Evolutionary conservation across 2,797 vertebrate species (phyloP).

Genomic region (Cephalopachus bancanus): DNA sequence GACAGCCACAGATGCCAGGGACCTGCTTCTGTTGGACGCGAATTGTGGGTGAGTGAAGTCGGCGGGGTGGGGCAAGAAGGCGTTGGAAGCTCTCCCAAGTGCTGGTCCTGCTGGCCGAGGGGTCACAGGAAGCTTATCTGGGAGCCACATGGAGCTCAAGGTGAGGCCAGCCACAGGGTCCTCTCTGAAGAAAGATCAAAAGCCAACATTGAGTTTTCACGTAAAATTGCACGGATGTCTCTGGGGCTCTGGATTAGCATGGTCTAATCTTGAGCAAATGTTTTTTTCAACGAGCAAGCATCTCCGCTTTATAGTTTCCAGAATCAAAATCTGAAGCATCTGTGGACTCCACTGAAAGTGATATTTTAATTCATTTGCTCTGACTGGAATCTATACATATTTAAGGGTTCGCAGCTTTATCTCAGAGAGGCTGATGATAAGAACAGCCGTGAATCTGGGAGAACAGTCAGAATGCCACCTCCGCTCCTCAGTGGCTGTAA

Average conservation of each 20-base stretch:
- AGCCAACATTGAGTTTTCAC: not conserved
- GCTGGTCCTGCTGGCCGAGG: too few relatives aligned
- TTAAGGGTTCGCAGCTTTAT: not conserved
- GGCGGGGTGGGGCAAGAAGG: too few relatives aligned
- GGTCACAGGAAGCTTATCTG: not conserved
- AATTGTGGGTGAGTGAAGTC: too few relatives aligned
- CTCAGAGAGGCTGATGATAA: not conserved
- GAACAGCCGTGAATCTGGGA: not conserved
- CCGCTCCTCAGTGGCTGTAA: not conserved
- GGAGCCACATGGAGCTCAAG: not conserved
- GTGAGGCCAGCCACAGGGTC: not conserved
- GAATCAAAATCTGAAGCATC: constrained; percentile 33
- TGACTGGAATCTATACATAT: not conserved
- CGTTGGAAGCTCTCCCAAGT: too few relatives aligned
- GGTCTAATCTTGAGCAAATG: not conserved
- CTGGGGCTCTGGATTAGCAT: not conserved
- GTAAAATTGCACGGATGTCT: not conserved
- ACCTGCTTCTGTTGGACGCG: not conserved
- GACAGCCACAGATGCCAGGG: not conserved
- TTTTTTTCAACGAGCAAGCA: not conserved
- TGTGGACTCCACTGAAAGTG: not conserved
- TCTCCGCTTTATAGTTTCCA: not conserved
- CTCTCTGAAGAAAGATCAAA: not conserved
- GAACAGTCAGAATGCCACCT: not conserved
- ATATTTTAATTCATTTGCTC: not conserved